Percentiles rank a stretch among this genome's conserved stretches.
Conservation (phyloP, 1,140 invertebrate species). For the Drosophila melanica region DNA sequence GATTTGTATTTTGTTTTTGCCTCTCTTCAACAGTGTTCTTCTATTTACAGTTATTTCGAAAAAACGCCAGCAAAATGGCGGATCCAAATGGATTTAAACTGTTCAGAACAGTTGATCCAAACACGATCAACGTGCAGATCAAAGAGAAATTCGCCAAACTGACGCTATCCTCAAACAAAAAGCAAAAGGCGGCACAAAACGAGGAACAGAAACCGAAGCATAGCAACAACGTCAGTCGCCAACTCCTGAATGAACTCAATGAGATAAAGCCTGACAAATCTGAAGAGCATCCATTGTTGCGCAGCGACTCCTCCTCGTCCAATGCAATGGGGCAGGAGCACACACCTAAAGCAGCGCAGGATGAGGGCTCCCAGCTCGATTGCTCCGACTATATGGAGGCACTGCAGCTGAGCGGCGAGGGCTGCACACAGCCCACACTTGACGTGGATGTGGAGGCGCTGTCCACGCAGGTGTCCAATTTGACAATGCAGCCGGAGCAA, state of each 20-base stretch:
- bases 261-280: neutral
- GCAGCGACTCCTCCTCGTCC: conserved; percentile 29
- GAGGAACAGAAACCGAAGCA: neutral
- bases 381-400: conserved; percentile 70
- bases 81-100: conserved; percentile 61
- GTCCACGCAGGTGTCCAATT: conserved; percentile 51
- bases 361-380: conserved; percentile 14
- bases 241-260: conserved; percentile 31
- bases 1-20: conserved; percentile 27
- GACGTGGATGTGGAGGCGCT: conserved; percentile 39
- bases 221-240: conserved; percentile 38
- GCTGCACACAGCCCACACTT: conserved; percentile 39
- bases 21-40: too few relatives aligned
- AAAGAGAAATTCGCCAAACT: conserved; percentile 77
- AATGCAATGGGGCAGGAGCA: conserved; percentile 11
- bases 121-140: conserved; percentile 68
- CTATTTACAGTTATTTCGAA: conserved; percentile 23
- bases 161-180: conserved; percentile 74
- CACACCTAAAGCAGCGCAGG: conserved; percentile 1
- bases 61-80: conserved; percentile 46
- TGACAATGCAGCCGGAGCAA: conserved; percentile 40
- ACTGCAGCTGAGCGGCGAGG: conserved; percentile 63
- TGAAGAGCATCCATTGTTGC: conserved; percentile 40
- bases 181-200: conserved; percentile 32
- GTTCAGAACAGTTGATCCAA: conserved; percentile 71